Conservation (phyloP, 2,797 vertebrate species). For the Danionella dracula region DNA sequence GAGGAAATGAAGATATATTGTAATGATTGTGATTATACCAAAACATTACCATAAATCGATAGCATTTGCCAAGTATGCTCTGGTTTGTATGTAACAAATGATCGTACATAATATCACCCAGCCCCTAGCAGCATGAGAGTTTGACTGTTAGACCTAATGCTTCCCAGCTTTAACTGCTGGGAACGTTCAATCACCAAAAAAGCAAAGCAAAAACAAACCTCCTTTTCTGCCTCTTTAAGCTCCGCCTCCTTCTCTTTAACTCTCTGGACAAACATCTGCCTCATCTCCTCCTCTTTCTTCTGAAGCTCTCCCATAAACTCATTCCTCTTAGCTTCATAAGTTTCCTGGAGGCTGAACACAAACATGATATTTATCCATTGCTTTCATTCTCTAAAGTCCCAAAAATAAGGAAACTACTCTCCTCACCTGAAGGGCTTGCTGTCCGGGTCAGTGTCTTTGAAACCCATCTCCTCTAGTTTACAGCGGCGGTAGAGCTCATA, state of each 20-base stretch:
- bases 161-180: too few relatives aligned
- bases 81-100: too few relatives aligned
- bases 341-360: constrained; percentile 87
- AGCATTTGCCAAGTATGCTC: too few relatives aligned
- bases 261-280: constrained; percentile 98
- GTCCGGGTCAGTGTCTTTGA: constrained; percentile 97
- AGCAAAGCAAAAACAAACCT: constrained; percentile 77
- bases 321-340: constrained; percentile 96
- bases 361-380: not conserved
- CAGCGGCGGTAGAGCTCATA: constrained; percentile 97
- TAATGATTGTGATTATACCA: too few relatives aligned
- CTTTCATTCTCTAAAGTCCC: not conserved
- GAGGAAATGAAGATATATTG: too few relatives aligned
- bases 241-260: constrained; percentile 98
- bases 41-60: too few relatives aligned
- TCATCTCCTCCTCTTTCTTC: constrained; percentile 98
- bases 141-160: too few relatives aligned
- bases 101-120: too few relatives aligned
- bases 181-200: too few relatives aligned
- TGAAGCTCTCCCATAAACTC: constrained; percentile 97
- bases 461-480: constrained; percentile 98
- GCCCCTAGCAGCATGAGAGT: too few relatives aligned
- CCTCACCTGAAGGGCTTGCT: constrained; percentile 96
- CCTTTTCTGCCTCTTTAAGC: constrained; percentile 97
- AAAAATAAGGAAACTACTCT: not conserved